Evolutionary conservation across 2,113 vertebrate genomes (phyloP), one percentile per base, ranked within the genome.

Genomic region (Varanus salvator): DNA sequence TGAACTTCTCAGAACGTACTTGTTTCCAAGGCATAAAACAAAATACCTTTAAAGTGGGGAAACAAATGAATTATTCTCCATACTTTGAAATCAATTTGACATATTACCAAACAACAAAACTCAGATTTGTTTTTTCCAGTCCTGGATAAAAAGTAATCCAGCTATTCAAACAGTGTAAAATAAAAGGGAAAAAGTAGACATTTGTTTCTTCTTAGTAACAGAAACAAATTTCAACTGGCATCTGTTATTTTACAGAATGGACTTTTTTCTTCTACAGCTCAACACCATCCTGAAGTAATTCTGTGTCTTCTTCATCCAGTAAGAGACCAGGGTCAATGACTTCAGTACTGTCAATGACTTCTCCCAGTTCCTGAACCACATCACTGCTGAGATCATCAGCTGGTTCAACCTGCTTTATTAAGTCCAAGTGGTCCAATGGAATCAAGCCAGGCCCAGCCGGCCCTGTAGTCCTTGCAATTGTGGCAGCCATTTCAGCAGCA

Each of bases 391-490:
- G 96, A 88, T 97, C 96, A 69, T 96, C 96, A 6, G 96, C 95
- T 3, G 95, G 96, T 92, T 96, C 97, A 81, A 97, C 96, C 2
- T 96, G 97, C 91, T 98, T 98, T 86, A 97, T 95, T 84, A 98
- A 96, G 87, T 93, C 93, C 95, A 98, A 95, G 83, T 97, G 97
- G 96, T 98, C 97, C 93, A 98, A 93, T 48, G 97, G 96, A 92
- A 98, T 96, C 94, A 97, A 95, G 91, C 92, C 87, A 3, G 95
- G 95, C 0, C 93, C 93, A 81, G 64, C 88, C 2, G 96, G 95
- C 95, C 96, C 96, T 85, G 96, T 96, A 97, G 97, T 97, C 95
- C 97, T 97, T 2, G 97, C 96, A 64, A 97, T 97, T 0, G 97
- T 96, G 90, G 97, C 97, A 82, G 97, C 97, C 96, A 97, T 97